Evolutionary conservation across 2,888 invertebrate species (phyloP).

Genomic region (Calameuta pallipes): DNA sequence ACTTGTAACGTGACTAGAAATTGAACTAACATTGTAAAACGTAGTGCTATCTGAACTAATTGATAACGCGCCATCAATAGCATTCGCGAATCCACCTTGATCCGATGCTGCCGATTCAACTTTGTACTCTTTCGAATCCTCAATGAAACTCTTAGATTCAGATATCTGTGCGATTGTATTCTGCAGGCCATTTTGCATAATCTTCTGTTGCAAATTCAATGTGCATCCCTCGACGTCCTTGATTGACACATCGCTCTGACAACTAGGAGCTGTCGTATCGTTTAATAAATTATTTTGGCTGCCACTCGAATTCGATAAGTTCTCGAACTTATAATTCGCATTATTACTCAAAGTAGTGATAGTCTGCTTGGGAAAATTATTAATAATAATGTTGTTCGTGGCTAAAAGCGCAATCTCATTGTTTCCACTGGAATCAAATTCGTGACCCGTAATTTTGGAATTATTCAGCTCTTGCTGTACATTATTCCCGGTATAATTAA

Average conservation of each 20-base stretch:
- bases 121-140: slow-evolving; percentile 29
- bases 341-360: slow-evolving; percentile 38
- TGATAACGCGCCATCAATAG: slow-evolving; percentile 11
- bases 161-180: slow-evolving; percentile 54
- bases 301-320: neutral
- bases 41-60: slow-evolving; percentile 22
- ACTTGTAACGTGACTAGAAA: slow-evolving; percentile 45
- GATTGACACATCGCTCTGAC: neutral
- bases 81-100: slow-evolving; percentile 12
- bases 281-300: slow-evolving; percentile 5
- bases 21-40: slow-evolving; percentile 31
- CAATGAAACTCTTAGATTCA: slow-evolving; percentile 23
- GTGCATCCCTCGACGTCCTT: slow-evolving; percentile 15
- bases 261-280: neutral
- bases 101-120: slow-evolving; percentile 6
- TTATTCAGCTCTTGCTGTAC: slow-evolving; percentile 15
- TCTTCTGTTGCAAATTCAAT: slow-evolving; percentile 50
- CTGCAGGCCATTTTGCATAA: slow-evolving; percentile 52
- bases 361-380: slow-evolving; percentile 33
- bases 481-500: slow-evolving; percentile 30
- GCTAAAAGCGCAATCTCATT: slow-evolving; percentile 29
- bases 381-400: slow-evolving; percentile 29
- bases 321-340: slow-evolving; percentile 21
- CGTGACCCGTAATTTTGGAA: slow-evolving; percentile 2
- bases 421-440: slow-evolving; percentile 30